Conservation (phyloP, 2,113 vertebrate genomes). For the Malurus alboscapulatus region DNA sequence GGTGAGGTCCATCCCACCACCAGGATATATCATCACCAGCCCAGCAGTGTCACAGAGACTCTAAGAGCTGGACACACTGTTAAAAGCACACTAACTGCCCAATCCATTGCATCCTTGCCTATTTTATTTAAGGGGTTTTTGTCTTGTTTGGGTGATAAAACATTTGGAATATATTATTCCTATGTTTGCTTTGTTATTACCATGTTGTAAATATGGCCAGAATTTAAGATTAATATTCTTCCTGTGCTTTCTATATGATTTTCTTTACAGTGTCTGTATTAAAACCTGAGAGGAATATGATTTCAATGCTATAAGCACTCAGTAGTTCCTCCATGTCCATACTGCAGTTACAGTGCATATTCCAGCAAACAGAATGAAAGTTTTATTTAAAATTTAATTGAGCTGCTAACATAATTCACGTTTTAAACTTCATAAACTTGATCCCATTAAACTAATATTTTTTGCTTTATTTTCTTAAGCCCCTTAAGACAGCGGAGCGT, state of each 20-base stretch:
- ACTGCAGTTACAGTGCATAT: neutral
- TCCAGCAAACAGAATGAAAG: neutral
- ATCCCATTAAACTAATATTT: neutral
- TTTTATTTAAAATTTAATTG: neutral
- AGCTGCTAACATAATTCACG: neutral
- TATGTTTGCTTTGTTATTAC: neutral
- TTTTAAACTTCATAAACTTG: neutral
- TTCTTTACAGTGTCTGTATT: neutral
- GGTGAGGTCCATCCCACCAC: neutral
- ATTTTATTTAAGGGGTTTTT: neutral
- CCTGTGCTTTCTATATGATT: neutral
- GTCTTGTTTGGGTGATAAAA: neutral
- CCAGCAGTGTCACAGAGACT: rapidly evolving
- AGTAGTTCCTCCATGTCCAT: neutral
- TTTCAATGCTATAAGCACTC: neutral
- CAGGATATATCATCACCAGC: rapidly evolving
- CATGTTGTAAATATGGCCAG: neutral
- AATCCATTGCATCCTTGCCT: neutral
- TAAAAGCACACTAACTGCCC: neutral
- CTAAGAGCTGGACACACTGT: neutral
- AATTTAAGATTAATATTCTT: neutral
- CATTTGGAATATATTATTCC: neutral
- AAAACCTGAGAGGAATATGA: neutral
- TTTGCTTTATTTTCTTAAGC: neutral
- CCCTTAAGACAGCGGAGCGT: neutral